Evolutionary conservation across 2,797 vertebrate species (phyloP).

Genomic region (Myotis planiceps): DNA sequence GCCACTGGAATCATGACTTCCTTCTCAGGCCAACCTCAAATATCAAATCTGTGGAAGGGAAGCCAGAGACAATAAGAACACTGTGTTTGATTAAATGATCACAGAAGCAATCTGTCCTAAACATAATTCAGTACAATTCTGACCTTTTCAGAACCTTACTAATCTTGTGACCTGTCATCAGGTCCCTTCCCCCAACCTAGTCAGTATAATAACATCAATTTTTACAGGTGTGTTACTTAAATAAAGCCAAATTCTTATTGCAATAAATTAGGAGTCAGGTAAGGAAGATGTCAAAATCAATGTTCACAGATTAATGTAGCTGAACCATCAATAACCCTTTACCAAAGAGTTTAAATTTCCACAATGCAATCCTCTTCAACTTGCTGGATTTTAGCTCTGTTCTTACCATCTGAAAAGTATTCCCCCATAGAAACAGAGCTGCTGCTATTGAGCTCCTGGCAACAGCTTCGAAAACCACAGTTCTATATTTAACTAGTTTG

Average conservation of each 20-base stretch:
- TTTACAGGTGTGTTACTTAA: constrained; percentile 81
- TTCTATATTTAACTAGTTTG: constrained; percentile 68
- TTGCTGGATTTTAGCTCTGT: constrained; percentile 26
- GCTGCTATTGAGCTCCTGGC: constrained; percentile 30
- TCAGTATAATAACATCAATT: constrained; percentile 50
- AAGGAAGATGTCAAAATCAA: constrained; percentile 55
- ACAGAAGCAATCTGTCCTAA: constrained; percentile 74
- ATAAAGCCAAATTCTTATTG: constrained; percentile 60
- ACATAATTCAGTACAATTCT: constrained; percentile 72
- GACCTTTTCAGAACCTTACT: constrained; percentile 84
- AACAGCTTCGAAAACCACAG: constrained; percentile 44
- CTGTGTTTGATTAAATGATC: constrained; percentile 60
- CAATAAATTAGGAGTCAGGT: constrained; percentile 54
- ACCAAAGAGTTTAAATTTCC: constrained; percentile 40
- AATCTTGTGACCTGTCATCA: constrained; percentile 82
- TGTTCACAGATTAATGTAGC: constrained; percentile 25
- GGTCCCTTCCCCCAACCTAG: constrained; percentile 45
- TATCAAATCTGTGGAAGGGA: constrained; percentile 57
- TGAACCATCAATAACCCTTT: constrained; percentile 38
- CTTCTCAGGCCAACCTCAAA: constrained; percentile 56
- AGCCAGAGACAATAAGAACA: constrained; percentile 35
- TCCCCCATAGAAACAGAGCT: constrained; percentile 43
- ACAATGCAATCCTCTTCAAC: constrained; percentile 7
- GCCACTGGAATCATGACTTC: constrained; percentile 41
- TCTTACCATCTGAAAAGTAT: constrained; percentile 49